Percentiles rank a stretch among this genome's conserved stretches.
phyloP scores from a whole-genome alignment of 2,797 vertebrate species.

The Centroberyx gerrardi region DNA sequence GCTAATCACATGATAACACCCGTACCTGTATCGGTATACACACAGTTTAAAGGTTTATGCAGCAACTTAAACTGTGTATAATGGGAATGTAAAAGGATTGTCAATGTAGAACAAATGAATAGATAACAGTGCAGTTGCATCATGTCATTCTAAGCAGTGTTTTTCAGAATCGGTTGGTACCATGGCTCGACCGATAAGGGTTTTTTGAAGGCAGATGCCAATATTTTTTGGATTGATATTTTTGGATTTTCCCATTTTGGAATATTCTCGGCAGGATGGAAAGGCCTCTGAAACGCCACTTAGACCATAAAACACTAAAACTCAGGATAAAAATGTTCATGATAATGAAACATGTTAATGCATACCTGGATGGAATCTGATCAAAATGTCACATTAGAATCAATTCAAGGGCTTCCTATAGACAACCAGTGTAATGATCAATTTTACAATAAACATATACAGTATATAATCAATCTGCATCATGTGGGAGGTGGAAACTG shows the following conservation, averaged over 20 bases:
- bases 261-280: neutral
- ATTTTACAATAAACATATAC: neutral
- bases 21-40: neutral
- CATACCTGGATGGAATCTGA: too few species aligned
- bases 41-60: neutral
- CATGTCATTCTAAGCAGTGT: too few species aligned
- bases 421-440: neutral
- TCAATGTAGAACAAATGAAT: too few species aligned
- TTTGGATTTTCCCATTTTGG: too few species aligned
- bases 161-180: too few species aligned
- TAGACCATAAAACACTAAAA: conserved; percentile 6
- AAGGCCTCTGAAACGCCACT: neutral
- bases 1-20: neutral
- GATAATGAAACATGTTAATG: too few species aligned
- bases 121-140: neutral
- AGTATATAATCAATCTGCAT: neutral
- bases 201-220: too few species aligned
- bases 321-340: too few species aligned
- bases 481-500: conserved; percentile 1
- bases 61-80: neutral
- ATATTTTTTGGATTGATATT: too few species aligned
- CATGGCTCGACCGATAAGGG: too few species aligned
- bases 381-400: too few species aligned
- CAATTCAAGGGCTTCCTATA: conserved; percentile 19
- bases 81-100: neutral